A percentile compares a stretch with the other conserved stretches of the same genome.
Conservation (phyloP, 2,888 invertebrate species). For the Drosophila ezoana region DNA sequence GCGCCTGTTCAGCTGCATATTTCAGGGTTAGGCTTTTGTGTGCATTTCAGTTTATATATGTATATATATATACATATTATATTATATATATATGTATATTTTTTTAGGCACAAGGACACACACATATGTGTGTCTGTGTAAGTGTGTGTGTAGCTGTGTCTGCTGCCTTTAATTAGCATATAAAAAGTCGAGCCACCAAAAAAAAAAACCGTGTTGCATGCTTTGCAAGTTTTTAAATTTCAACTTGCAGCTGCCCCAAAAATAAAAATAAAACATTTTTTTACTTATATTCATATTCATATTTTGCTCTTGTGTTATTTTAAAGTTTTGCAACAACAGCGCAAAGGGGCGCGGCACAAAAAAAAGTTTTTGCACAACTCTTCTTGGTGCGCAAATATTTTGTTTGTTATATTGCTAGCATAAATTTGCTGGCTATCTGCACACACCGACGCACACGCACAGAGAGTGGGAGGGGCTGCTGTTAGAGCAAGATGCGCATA, state of each 20-base stretch:
- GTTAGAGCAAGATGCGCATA: slow-evolving; percentile 59
- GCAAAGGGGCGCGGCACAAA: slow-evolving; percentile 16
- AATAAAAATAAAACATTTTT: slow-evolving; percentile 17
- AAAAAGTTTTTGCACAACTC: slow-evolving; percentile 63
- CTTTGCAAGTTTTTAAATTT: slow-evolving; percentile 36
- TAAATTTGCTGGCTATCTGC: slow-evolving; percentile 76
- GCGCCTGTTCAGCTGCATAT: slow-evolving; percentile 26
- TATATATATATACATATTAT: slow-evolving; percentile 1
- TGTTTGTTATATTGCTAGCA: slow-evolving; percentile 77
- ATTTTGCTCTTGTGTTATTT: slow-evolving; percentile 63
- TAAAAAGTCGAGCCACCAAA: slow-evolving; percentile 28
- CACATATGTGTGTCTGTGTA: slow-evolving; percentile 27
- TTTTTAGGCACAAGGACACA: slow-evolving; percentile 58
- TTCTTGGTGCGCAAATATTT: slow-evolving; percentile 74
- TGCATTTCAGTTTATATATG: slow-evolving; percentile 35
- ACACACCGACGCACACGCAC: slow-evolving; percentile 44
- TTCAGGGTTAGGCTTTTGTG: slow-evolving; percentile 61
- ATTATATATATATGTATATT: slow-evolving; percentile 16
- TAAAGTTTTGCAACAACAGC: slow-evolving; percentile 54
- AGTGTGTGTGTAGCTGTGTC: slow-evolving; percentile 23
- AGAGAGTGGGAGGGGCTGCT: slow-evolving; percentile 4
- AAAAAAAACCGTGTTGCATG: slow-evolving; percentile 27
- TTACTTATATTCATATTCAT: slow-evolving; percentile 31
- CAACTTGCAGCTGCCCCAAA: slow-evolving; percentile 19
- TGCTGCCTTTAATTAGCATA: slow-evolving; percentile 60